Base-by-base conservation (phyloP, 1,140 invertebrate genomes). In the Lordiphosa stackelbergi region DNA sequence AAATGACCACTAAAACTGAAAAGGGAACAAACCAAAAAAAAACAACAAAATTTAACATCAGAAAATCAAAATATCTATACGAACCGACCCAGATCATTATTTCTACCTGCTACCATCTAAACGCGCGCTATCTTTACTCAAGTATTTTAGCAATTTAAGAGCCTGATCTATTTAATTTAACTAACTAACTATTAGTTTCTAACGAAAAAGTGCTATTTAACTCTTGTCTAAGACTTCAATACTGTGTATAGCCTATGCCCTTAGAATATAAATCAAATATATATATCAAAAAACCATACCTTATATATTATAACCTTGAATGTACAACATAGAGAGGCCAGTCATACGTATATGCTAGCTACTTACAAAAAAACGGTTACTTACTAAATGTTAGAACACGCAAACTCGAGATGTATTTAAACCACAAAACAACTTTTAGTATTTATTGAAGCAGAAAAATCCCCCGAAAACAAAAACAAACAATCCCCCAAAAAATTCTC, bases 201-300 rank as follows among this genome's bases (percentile, higher is more conserved):
- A 81, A 46, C 69, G 58, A 59, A 61, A 61, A 79, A 81, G 75
- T 81, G 75, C 75, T 81, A 81, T 81, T 81, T 59, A 83, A 79
- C 65, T 46, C 71, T 68, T 49, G 78, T 64, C 77, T 83, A 64
- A 81, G 75, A 81, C 75, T 83, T 81, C 66, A 69, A 61, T 8
- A 62, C 58, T 54, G 71, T 81, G 63, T 69, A 66, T 73, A 81
- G 72, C 41, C 52, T 66, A 69, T 66, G 55, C 56, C 61, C 59
- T 68, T 68, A 68, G 73, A 73, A 49, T 63, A 62, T 53, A 64
- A 47, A 53, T 53, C 57, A 54, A 28, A 54, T 45, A 72, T 59
- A 54, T 41, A 62, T 62, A 47, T 63, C 61, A 56, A 58, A 58
- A 69, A 69, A 42, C 64, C 55, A 60, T 68, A 69, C 48, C 65